These are phyloP conservation scores for Criorhina ranunculi DNA, from an alignment of 2,888 invertebrate genomes.

Conservation along the genomic window DNA sequence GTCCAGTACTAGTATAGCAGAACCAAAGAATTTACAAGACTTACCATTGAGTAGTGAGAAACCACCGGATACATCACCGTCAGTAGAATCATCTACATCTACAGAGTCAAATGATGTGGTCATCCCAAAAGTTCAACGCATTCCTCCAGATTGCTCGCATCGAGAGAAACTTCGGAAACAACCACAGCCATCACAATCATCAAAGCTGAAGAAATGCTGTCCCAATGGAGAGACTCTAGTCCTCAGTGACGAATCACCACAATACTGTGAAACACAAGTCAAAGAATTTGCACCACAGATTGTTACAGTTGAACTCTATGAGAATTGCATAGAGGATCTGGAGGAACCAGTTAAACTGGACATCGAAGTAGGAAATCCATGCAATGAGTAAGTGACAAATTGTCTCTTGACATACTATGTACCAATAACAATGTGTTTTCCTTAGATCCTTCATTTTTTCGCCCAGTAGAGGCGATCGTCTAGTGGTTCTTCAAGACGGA, in stretches of 20 bases:
- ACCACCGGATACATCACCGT: constrained; percentile 19
- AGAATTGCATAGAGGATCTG: constrained; percentile 83
- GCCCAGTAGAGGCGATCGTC: constrained; percentile 79
- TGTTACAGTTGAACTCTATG: constrained; percentile 82
- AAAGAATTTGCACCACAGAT: constrained; percentile 78
- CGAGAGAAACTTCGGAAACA: constrained; percentile 79
- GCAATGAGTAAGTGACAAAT: constrained; percentile 81
- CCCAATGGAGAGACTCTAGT: constrained; percentile 82
- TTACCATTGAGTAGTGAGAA: constrained; percentile 12
- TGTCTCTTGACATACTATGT: neutral
- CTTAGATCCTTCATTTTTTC: constrained; percentile 78
- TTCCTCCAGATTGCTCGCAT: constrained; percentile 80
- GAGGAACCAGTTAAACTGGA: constrained; percentile 79
- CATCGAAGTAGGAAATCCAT: constrained; percentile 82
- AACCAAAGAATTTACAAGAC: constrained; percentile 32
- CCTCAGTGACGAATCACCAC: constrained; percentile 78
- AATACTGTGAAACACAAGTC: constrained; percentile 55
- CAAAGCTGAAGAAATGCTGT: constrained; percentile 85
- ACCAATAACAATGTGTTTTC: constrained; percentile 65
- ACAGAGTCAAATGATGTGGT: neutral
- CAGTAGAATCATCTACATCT: neutral
- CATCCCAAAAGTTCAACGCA: neutral
- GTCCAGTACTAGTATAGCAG: neutral
- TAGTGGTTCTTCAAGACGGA: constrained; percentile 83
- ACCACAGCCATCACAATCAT: constrained; percentile 78